These are phyloP conservation scores for Perccottus glenii DNA, from an alignment of 2,113 vertebrate genomes.

Conservation along the genomic window DNA sequence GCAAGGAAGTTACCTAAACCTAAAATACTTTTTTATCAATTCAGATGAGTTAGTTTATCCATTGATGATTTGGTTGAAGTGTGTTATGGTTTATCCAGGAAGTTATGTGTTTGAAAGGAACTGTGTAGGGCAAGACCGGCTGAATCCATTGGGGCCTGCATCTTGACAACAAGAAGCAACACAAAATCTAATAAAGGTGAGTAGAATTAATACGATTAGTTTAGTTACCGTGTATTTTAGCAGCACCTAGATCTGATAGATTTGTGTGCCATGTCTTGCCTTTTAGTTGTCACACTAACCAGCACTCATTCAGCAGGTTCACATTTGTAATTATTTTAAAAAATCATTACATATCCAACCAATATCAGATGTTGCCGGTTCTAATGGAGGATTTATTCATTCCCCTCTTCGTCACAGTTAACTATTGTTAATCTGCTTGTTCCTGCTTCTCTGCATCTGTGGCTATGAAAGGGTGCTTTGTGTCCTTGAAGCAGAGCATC, in stretches of 20 bases:
- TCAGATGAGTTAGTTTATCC: conserved; percentile 31
- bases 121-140: conserved; percentile 19
- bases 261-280: too few relatives aligned
- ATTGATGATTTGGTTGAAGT: conserved; percentile 21
- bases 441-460: conserved; percentile 46
- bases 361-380: background rate
- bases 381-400: background rate
- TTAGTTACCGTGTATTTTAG: background rate
- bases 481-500: conserved; percentile 52
- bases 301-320: too few relatives aligned
- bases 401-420: conserved; percentile 59
- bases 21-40: background rate
- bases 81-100: background rate
- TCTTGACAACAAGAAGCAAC: conserved; percentile 26
- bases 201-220: conserved; percentile 9
- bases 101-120: background rate
- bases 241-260: too few relatives aligned
- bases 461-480: conserved; percentile 71
- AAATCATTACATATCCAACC: background rate
- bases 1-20: conserved; percentile 5
- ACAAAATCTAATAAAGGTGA: conserved; percentile 44
- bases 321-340: too few relatives aligned
- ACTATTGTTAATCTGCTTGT: conserved; percentile 51
- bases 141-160: conserved; percentile 20
- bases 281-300: too few relatives aligned